These are phyloP conservation scores for Zaprionus kolodkinae DNA, from an alignment of 1,140 invertebrate species.

Conservation along the genomic window DNA sequence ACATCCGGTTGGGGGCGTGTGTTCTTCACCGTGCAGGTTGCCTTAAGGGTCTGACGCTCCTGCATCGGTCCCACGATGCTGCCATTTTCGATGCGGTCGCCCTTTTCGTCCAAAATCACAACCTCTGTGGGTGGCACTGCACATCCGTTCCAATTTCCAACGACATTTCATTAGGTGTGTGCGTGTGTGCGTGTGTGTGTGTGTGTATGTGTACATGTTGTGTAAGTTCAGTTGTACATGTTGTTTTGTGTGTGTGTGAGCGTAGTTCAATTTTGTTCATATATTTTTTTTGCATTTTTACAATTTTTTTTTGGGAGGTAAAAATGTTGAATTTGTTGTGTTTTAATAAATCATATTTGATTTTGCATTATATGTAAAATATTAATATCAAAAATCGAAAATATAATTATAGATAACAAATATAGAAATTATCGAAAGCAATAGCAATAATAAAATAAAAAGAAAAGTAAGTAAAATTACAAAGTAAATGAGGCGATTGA, in stretches of 20 bases:
- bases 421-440: slow-evolving; percentile 11
- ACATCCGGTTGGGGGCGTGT: slow-evolving; percentile 79
- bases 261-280: slow-evolving; percentile 24
- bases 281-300: slow-evolving; percentile 43
- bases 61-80: slow-evolving; percentile 78
- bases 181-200: slow-evolving; percentile 31
- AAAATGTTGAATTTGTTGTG: slow-evolving; percentile 61
- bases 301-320: slow-evolving; percentile 52
- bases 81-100: slow-evolving; percentile 78
- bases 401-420: slow-evolving; percentile 9
- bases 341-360: slow-evolving; percentile 69
- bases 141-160: slow-evolving; percentile 34
- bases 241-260: slow-evolving; percentile 41
- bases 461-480: neutral
- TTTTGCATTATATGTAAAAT: slow-evolving; percentile 48
- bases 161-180: slow-evolving; percentile 30
- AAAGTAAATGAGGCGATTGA: slow-evolving; percentile 9
- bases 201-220: slow-evolving; percentile 27
- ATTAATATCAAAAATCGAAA: slow-evolving; percentile 33
- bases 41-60: slow-evolving; percentile 74
- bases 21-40: slow-evolving; percentile 73
- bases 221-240: slow-evolving; percentile 21
- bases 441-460: slow-evolving; percentile 13
- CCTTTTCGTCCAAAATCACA: slow-evolving; percentile 80
- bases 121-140: slow-evolving; percentile 82